These are phyloP conservation scores for Euphonia xanthogaster DNA, from an alignment of 2,797 vertebrate genomes.

Conservation along the genomic window DNA sequence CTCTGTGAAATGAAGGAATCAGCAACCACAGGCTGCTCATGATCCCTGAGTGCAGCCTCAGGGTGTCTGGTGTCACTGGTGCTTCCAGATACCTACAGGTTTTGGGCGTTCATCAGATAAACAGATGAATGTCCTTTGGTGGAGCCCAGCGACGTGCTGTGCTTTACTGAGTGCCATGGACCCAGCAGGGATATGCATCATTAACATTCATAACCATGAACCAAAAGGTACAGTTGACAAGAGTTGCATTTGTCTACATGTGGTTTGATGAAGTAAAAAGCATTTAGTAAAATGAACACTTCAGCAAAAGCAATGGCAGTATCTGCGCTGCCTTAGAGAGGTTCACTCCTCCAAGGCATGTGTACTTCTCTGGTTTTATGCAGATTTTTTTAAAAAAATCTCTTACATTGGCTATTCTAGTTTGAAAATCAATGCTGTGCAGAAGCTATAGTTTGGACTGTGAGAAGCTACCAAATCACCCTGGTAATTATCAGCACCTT, in stretches of 20 bases:
- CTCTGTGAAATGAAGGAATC: background rate
- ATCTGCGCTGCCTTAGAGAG: background rate
- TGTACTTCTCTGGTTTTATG: background rate
- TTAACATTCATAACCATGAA: background rate
- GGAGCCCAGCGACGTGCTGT: background rate
- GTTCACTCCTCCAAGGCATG: background rate
- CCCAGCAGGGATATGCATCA: too few relatives aligned
- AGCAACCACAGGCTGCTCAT: fast-evolving
- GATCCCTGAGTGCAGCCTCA: background rate
- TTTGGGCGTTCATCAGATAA: background rate
- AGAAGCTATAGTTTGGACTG: background rate
- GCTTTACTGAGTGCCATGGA: background rate
- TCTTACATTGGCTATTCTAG: background rate
- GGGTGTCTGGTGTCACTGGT: background rate
- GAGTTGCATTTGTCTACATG: background rate
- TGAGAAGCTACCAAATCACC: background rate
- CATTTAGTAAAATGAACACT: background rate
- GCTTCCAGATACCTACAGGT: background rate
- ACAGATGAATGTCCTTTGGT: background rate
- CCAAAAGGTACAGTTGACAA: background rate
- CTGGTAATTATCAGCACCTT: background rate
- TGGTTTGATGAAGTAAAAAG: background rate
- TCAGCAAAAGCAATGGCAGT: background rate
- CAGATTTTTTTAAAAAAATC: background rate
- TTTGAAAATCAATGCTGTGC: background rate